Evolutionary conservation across 2,888 invertebrate species (phyloP).

Genomic region (Cheilosia vulpina): DNA sequence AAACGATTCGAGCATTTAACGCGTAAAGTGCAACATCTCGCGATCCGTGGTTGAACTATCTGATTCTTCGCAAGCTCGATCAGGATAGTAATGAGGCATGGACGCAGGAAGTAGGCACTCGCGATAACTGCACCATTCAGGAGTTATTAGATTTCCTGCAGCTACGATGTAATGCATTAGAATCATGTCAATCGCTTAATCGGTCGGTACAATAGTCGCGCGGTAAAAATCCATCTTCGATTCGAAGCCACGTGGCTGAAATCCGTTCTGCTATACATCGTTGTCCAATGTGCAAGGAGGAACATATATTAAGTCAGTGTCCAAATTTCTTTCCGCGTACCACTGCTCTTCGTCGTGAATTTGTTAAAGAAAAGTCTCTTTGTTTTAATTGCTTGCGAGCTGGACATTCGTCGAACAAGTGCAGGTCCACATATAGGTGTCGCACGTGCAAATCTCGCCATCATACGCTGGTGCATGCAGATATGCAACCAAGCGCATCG

Average conservation of each 20-base stretch:
- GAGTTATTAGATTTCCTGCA: conserved; percentile 15
- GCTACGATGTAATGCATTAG: conserved; percentile 16
- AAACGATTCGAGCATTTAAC: conserved; percentile 1
- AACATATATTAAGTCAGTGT: not conserved
- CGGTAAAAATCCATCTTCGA: not conserved
- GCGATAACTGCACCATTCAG: not conserved
- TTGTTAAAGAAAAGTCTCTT: conserved; percentile 10
- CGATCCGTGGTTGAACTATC: conserved; percentile 11
- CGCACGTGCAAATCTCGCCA: not conserved
- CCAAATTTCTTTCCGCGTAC: not conserved
- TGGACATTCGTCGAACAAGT: conserved; percentile 5
- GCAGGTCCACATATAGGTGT: not conserved
- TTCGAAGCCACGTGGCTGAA: conserved; percentile 10
- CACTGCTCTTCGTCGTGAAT: not conserved
- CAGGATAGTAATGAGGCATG: not conserved
- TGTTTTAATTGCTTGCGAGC: conserved; percentile 2
- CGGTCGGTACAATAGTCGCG: not conserved
- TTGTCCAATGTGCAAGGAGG: conserved; percentile 14
- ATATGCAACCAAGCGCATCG: not conserved
- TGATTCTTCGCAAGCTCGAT: conserved; percentile 8
- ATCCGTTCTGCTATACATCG: not conserved
- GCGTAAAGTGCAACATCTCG: not conserved
- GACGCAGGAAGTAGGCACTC: conserved; percentile 1
- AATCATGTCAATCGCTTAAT: conserved; percentile 17
- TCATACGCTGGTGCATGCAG: conserved; percentile 11